Percentiles rank a stretch among this genome's conserved stretches.
Evolutionary conservation across 2,888 invertebrate genomes (phyloP).

Genomic region (Scrobipalpa atriplicella): DNA sequence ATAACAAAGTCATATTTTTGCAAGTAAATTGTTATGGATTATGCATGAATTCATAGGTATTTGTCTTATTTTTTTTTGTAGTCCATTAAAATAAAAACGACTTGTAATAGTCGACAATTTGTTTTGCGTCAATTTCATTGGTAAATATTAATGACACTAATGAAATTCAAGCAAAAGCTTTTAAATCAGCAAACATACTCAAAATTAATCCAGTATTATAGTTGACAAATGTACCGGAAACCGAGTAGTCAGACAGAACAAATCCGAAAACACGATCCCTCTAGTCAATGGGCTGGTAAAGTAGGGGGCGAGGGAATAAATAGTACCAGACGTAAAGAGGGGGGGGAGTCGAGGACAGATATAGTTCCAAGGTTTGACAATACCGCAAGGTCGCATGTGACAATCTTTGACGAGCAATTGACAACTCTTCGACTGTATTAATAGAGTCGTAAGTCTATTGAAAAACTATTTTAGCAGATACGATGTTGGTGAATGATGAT

Average conservation of each 20-base stretch:
- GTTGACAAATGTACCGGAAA: constrained; percentile 17
- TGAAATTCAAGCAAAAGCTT: background rate
- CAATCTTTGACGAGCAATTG: background rate
- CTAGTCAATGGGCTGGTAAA: constrained; percentile 39
- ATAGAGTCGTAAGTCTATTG: background rate
- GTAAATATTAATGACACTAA: background rate
- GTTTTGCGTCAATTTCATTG: too few relatives aligned
- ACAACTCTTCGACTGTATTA: background rate
- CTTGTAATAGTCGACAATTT: too few relatives aligned
- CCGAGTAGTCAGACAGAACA: constrained; percentile 19
- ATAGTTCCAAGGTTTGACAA: constrained; percentile 50
- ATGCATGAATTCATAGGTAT: too few relatives aligned
- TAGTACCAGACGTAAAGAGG: constrained; percentile 56
- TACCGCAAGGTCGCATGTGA: constrained; percentile 34
- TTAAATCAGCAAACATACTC: background rate
- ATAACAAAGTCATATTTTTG: too few relatives aligned
- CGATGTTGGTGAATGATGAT: background rate
- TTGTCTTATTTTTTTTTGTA: too few relatives aligned
- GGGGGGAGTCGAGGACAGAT: constrained; percentile 55
- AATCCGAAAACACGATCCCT: constrained; percentile 21
- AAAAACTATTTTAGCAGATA: background rate
- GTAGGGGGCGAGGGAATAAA: constrained; percentile 59
- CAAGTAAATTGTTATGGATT: too few relatives aligned
- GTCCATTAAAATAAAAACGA: too few relatives aligned
- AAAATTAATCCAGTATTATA: background rate